Evolutionary conservation across 2,797 vertebrate genomes (phyloP).

Genomic region (Cetoscarus ocellatus): DNA sequence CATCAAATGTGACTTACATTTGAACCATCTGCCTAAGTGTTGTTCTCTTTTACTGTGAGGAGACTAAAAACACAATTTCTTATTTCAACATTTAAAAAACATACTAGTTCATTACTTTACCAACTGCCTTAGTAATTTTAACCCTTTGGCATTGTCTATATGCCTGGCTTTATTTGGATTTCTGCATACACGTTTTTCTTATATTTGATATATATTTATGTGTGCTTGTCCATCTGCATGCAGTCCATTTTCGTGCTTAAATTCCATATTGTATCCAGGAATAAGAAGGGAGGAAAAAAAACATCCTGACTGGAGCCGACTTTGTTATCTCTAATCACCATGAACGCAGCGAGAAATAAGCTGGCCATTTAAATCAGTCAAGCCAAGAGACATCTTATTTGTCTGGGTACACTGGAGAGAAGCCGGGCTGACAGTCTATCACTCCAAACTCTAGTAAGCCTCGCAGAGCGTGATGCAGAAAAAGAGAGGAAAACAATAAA

Average conservation of each 20-base stretch:
- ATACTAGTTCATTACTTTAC: too few species aligned
- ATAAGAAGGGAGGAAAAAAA: neutral
- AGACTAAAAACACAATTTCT: too few species aligned
- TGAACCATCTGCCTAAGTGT: neutral
- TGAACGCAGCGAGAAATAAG: conserved; percentile 32
- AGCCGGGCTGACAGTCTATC: conserved; percentile 31
- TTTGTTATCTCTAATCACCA: conserved; percentile 51
- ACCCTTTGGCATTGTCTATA: too few species aligned
- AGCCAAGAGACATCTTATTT: conserved; percentile 31
- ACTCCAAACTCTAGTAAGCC: conserved; percentile 32
- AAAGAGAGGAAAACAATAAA: conserved; percentile 13
- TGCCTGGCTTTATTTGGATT: too few species aligned
- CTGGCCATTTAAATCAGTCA: conserved; percentile 39
- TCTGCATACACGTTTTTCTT: too few species aligned
- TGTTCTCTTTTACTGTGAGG: neutral
- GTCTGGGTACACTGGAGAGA: conserved; percentile 26
- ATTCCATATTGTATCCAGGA: neutral
- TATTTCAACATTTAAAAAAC: too few species aligned
- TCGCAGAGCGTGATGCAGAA: conserved; percentile 23
- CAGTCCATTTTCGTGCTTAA: neutral
- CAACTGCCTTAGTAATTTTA: too few species aligned
- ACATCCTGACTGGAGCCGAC: neutral
- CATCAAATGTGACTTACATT: neutral
- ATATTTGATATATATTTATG: too few species aligned
- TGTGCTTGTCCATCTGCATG: neutral